phyloP scores from a whole-genome alignment of 2,113 vertebrate species.

The Lophotis ruficrista region DNA sequence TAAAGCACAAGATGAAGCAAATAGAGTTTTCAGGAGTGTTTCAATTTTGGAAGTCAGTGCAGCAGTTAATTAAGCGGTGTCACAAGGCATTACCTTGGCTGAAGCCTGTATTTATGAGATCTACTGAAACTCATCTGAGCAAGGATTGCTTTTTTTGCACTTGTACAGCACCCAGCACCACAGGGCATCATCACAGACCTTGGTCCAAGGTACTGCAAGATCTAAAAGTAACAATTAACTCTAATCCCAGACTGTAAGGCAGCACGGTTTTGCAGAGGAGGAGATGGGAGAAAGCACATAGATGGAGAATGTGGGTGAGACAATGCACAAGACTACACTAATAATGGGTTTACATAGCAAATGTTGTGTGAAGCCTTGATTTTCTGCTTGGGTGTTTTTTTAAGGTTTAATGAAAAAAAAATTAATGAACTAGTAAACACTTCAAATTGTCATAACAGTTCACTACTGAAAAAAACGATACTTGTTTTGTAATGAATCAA shows the following conservation, averaged over 20 bases:
- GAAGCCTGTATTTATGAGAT: background rate
- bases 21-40: background rate
- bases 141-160: background rate
- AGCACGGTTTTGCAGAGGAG: background rate
- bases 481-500: constrained; percentile 11
- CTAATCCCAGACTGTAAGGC: background rate
- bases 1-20: background rate
- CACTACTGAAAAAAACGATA: background rate
- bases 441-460: constrained; percentile 31
- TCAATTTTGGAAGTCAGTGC: background rate
- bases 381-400: constrained; percentile 32
- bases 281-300: background rate
- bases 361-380: constrained; percentile 7
- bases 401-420: constrained; percentile 7
- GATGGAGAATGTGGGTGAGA: background rate
- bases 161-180: background rate
- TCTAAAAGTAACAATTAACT: background rate
- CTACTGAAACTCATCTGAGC: background rate
- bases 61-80: background rate
- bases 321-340: constrained; percentile 12
- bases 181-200: background rate
- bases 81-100: background rate
- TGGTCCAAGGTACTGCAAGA: background rate
- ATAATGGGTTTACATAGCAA: constrained; percentile 1
- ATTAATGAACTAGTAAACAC: constrained; percentile 12